Conservation (phyloP, 2,797 vertebrate species). For the Astyanax mexicanus region DNA sequence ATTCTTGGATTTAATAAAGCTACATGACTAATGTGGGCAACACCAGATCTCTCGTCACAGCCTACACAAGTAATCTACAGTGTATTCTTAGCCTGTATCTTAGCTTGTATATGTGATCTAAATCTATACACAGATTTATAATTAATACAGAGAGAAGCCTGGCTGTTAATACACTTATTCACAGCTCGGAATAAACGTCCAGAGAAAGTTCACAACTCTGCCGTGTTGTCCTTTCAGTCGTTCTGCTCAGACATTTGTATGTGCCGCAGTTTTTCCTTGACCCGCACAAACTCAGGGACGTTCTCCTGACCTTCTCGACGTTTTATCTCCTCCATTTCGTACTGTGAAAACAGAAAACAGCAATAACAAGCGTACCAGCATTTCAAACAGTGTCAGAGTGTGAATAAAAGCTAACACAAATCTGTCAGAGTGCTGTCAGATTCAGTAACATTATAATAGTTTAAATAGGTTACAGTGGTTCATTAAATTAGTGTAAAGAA, state of each 20-base stretch:
- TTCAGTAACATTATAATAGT: too few species aligned
- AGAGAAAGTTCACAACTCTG: conserved; percentile 20
- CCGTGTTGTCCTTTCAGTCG: conserved; percentile 23
- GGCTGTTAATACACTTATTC: background rate
- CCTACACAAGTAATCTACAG: background rate
- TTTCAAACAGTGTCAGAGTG: background rate
- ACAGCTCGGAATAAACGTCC: conserved; percentile 28
- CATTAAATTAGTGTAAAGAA: too few species aligned
- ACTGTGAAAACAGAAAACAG: conserved; percentile 60
- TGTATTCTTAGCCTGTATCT: background rate
- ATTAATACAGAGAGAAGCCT: background rate
- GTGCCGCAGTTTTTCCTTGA: conserved; percentile 78
- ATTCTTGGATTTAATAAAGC: background rate
- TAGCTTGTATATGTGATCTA: background rate
- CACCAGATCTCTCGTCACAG: background rate
- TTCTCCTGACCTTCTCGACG: conserved; percentile 72
- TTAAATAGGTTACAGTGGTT: background rate
- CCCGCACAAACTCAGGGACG: conserved; percentile 79
- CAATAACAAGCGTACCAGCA: background rate
- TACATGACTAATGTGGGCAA: background rate
- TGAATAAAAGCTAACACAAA: background rate
- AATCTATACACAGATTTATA: background rate
- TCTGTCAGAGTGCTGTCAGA: too few species aligned
- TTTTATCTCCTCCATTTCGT: conserved; percentile 77
- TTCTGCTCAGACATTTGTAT: conserved; percentile 70